A percentile compares a stretch with the other conserved stretches of the same genome.
phyloP scores from a whole-genome alignment of 2,113 vertebrate species.

The Chunga burmeisteri region DNA sequence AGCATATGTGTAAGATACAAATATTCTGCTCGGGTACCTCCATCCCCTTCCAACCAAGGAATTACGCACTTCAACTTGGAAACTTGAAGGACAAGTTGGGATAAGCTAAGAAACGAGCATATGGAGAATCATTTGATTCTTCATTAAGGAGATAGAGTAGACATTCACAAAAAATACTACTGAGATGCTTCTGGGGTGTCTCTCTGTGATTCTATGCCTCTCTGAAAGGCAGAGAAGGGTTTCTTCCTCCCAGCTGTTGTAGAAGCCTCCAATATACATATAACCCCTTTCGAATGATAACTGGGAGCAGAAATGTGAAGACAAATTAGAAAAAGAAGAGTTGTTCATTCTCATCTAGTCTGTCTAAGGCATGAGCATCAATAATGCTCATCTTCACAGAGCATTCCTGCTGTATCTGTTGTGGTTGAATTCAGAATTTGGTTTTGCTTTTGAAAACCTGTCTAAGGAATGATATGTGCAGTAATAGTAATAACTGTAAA shows the following conservation, averaged over 20 bases:
- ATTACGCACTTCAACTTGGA: not conserved
- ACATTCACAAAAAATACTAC: not conserved
- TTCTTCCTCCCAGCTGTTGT: not conserved
- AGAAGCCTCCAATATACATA: not conserved
- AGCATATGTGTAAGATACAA: not conserved
- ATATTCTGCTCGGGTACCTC: not conserved
- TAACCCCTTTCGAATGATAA: not conserved
- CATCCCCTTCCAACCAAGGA: not conserved
- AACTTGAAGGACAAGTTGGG: not conserved
- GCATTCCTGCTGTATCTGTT: not conserved
- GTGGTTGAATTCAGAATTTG: not conserved
- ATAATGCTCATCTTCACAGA: not conserved
- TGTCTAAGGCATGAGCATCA: not conserved
- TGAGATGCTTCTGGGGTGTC: not conserved
- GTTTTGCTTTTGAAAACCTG: not conserved
- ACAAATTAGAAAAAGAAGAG: not conserved
- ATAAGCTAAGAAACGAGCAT: not conserved
- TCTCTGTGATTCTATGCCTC: not conserved
- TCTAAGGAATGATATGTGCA: not conserved
- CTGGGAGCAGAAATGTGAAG: not conserved
- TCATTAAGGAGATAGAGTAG: not conserved
- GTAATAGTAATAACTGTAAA: not conserved
- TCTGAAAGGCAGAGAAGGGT: not conserved
- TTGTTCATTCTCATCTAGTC: not conserved
- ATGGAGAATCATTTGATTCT: not conserved